Evolutionary conservation across 2,113 vertebrate genomes (phyloP), one percentile per base, ranked within the genome.

Genomic region (Rutilus rutilus): DNA sequence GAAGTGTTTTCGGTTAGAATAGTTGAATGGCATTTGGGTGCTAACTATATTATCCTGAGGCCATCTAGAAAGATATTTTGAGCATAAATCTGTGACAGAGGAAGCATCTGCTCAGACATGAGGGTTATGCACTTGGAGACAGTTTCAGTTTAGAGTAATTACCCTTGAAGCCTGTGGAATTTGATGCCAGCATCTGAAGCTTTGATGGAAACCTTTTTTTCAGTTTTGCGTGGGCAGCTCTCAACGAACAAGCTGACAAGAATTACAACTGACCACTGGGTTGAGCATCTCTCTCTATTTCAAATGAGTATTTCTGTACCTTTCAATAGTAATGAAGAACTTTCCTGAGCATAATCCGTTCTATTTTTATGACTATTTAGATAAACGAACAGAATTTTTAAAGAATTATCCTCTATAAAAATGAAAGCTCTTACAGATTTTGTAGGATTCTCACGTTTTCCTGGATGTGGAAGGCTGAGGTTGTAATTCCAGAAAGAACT

Each of bases 401-500:
- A 15, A 45, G 23, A 45, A 74, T 25, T 74, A 15, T 47, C 0
- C 23, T n/a, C 21, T n/a, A 14, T 42, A 23, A 27, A n/a, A 57
- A 54, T 2, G 2, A 67, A 67, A 67, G 62, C 27, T 65, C 15
- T 36, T 23, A 39, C 19, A 73, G 42, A 86, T 52, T 36, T 27
- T 67, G 54, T n/a, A 9, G 11, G 39, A 25, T n/a, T n/a, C 2
- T 45, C 39, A 45, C 21, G 11, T 45, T 45, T 17, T 36, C 15
- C 47, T 82, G 60, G 5, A 82, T 71, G 47, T 82, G 60, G 12
- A 87, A 65, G 65, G 69, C 21, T 69, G 77, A 59, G 52, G 10
- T 71, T 60, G 42, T 39, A 86, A 67, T 74, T 59, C 54, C 19
- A 23, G 30, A 79, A 83, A 23, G 23, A 79, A 83, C n/a, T 78